Conservation (phyloP, 2,888 invertebrate species). For the Cheiracanthium punctorium region DNA sequence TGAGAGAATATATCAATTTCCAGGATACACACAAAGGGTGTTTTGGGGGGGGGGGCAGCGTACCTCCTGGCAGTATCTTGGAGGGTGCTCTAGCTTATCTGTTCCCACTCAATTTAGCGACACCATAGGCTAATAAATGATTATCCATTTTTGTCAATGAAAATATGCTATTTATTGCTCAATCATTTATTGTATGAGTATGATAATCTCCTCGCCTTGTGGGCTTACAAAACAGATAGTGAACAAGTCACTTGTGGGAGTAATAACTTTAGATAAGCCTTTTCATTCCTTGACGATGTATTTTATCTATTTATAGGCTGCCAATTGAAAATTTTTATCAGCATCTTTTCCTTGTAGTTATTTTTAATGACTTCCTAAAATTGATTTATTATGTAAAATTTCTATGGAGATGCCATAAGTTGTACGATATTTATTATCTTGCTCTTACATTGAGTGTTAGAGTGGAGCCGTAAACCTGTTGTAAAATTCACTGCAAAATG, state of each 20-base stretch:
- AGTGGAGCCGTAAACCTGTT: too few relatives aligned
- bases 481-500: too few relatives aligned
- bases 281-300: too few relatives aligned
- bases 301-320: too few relatives aligned
- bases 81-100: conserved; percentile 2
- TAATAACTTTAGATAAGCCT: not conserved
- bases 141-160: not conserved
- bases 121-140: conserved; percentile 20
- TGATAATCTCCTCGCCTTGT: not conserved
- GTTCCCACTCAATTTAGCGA: not conserved
- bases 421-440: too few relatives aligned
- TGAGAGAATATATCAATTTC: conserved; percentile 42
- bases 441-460: too few relatives aligned
- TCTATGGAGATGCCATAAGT: too few relatives aligned
- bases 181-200: not conserved
- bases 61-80: not conserved
- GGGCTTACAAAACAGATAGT: not conserved
- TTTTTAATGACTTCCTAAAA: too few relatives aligned
- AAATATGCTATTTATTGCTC: not conserved
- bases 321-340: too few relatives aligned
- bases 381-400: too few relatives aligned
- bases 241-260: not conserved
- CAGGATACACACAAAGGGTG: conserved; percentile 21
- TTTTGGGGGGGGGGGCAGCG: not conserved
- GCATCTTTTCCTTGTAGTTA: too few relatives aligned